phyloP scores from a whole-genome alignment of 2,888 invertebrate genomes.

The Latrodectus elegans region DNA sequence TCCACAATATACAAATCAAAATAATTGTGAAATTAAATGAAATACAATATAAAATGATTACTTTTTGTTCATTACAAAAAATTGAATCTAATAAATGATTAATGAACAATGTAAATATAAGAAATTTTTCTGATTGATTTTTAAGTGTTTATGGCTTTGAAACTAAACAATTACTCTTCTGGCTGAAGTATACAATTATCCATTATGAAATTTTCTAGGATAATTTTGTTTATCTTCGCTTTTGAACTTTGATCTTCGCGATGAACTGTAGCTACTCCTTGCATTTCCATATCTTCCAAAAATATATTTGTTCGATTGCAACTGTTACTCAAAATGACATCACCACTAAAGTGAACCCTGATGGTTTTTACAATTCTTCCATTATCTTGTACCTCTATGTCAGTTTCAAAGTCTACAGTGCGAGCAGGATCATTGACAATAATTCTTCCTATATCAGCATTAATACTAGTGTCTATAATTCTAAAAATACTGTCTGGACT shows the following conservation, averaged over 20 bases:
- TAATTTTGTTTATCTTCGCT: conserved; percentile 38
- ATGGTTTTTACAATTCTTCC: conserved; percentile 40
- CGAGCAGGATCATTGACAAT: conserved; percentile 20
- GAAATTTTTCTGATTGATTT: too few relatives aligned
- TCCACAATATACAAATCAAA: too few relatives aligned
- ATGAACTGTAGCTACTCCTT: conserved; percentile 20
- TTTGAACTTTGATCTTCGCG: neutral
- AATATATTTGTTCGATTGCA: conserved; percentile 27
- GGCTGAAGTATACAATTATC: conserved; percentile 34
- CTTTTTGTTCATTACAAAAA: too few relatives aligned
- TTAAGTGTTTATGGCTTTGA: too few relatives aligned
- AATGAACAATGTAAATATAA: too few relatives aligned
- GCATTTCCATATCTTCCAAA: conserved; percentile 25
- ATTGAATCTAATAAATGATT: too few relatives aligned
- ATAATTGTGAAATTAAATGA: too few relatives aligned
- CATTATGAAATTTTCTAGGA: conserved; percentile 33
- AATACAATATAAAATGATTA: too few relatives aligned
- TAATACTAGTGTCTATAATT: conserved; percentile 36
- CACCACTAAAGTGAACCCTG: conserved; percentile 39
- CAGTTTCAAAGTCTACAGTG: conserved; percentile 1
- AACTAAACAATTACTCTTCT: conserved; percentile 38
- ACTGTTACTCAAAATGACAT: conserved; percentile 13
- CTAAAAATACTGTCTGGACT: conserved; percentile 82
- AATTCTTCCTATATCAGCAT: conserved; percentile 24
- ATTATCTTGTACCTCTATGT: conserved; percentile 11